These are phyloP conservation scores for Charanyca ferruginea DNA, from an alignment of 2,888 invertebrate species.

Conservation along the genomic window DNA sequence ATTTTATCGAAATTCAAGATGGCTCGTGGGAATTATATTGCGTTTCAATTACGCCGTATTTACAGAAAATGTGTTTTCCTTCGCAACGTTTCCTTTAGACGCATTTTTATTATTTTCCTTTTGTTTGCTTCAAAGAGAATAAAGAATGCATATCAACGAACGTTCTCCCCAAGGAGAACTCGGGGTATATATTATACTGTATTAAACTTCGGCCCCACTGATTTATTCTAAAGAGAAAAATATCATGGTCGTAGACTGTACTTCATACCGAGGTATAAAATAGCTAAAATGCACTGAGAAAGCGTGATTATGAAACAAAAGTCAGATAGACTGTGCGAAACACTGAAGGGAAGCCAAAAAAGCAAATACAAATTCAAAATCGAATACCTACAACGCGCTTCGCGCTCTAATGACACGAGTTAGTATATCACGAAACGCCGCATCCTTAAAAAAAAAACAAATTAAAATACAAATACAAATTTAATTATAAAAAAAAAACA, in stretches of 20 bases:
- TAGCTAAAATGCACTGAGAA: not conserved
- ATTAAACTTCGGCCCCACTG: not conserved
- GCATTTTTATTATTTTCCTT: slow-evolving; percentile 9
- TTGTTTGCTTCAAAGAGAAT: not conserved
- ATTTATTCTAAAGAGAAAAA: slow-evolving; percentile 6
- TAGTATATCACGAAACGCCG: too few relatives aligned
- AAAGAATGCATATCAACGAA: not conserved
- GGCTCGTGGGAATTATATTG: slow-evolving; percentile 44
- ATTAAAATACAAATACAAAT: too few relatives aligned
- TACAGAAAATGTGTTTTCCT: slow-evolving; percentile 30
- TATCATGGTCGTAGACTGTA: not conserved
- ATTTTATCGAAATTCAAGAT: slow-evolving; percentile 23
- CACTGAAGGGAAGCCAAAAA: too few relatives aligned
- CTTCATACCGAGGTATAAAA: not conserved
- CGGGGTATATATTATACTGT: not conserved
- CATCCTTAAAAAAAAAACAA: too few relatives aligned
- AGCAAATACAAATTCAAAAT: too few relatives aligned
- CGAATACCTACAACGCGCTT: too few relatives aligned
- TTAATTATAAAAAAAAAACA: too few relatives aligned
- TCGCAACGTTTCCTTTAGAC: slow-evolving; percentile 3
- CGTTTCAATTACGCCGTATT: slow-evolving; percentile 33
- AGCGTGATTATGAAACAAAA: too few relatives aligned
- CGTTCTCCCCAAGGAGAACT: slow-evolving; percentile 1
- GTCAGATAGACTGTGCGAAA: too few relatives aligned
- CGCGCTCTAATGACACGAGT: too few relatives aligned